Conservation (phyloP, 2,888 invertebrate species). For the Eupeodes latifasciatus region DNA sequence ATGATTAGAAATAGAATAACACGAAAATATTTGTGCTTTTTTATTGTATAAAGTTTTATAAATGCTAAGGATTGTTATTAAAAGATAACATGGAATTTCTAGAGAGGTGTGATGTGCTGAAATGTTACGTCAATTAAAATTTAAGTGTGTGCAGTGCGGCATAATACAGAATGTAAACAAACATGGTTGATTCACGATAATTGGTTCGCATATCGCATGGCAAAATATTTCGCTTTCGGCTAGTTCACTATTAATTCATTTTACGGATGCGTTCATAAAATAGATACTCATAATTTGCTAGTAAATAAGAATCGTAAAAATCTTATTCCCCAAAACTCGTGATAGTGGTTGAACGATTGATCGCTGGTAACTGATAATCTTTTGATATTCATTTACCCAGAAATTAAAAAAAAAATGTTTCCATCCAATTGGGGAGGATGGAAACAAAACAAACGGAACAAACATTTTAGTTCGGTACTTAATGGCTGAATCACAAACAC, state of each 20-base stretch:
- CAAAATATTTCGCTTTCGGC: not conserved
- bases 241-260: constrained; percentile 24
- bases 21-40: constrained; percentile 4
- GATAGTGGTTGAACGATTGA: too few relatives aligned
- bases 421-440: too few relatives aligned
- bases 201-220: not conserved
- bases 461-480: too few relatives aligned
- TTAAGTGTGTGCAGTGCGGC: not conserved
- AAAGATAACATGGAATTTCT: not conserved
- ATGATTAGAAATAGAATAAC: not conserved
- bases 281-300: too few relatives aligned
- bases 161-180: constrained; percentile 53
- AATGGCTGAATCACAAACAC: too few relatives aligned
- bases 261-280: constrained; percentile 1
- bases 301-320: too few relatives aligned
- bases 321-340: too few relatives aligned
- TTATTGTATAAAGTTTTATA: not conserved
- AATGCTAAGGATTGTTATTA: not conserved
- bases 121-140: not conserved
- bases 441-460: too few relatives aligned
- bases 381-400: too few relatives aligned
- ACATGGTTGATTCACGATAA: constrained; percentile 37
- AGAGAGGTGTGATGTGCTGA: not conserved
- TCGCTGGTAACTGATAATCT: too few relatives aligned
- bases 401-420: too few relatives aligned